Base-by-base conservation (phyloP, 2,888 invertebrate genomes). In the Drosophila hamatofila region DNA sequence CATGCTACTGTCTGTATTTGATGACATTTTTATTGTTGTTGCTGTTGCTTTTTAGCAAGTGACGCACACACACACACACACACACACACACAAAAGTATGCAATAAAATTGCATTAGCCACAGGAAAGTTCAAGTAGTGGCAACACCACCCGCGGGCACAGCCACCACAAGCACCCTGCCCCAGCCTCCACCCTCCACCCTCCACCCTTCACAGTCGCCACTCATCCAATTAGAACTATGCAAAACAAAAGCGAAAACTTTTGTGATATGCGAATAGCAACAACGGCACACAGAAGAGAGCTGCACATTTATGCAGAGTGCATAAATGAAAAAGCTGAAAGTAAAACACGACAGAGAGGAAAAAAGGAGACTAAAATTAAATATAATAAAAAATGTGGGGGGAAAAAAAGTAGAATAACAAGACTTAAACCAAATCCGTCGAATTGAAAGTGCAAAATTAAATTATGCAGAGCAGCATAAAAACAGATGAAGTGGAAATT, bases 401-500 rank as follows among this genome's bases (percentile, higher is more conserved):
- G 11, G 39, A 52, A 6, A 35, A 52, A 6, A 35, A 52, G 35
- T 33, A 60, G 51, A 63, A 55, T 46, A 64, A 80, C 56, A 66
- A 57, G 70, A 64, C 72, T 72, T 61, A 69, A 80, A 59, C 64
- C 73, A 58, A 68, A 62, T 72, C 65, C 56, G 61, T 61, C 61
- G 75, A 84, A 84, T 85, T 78, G 78, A 84, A 80, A 80, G 82
- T 89, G 81, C 76, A 85, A 82, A 85, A 85, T 89, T 72, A 83
- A 86, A 88, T 88, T 89, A 89, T 89, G 86, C 86, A 87, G 80
- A 83, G 83, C 81, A 84, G 89, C 88, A 89, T 87, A 87, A 86
- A 89, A 87, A 62, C 84, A 89, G 85, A 89, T 86, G 85, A 86
- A 89, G 88, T 89, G 89, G 88, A 86, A 86, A 86, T 89, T 85